phyloP scores from a whole-genome alignment of 2,797 vertebrate genomes.

The Trachurus trachurus region DNA sequence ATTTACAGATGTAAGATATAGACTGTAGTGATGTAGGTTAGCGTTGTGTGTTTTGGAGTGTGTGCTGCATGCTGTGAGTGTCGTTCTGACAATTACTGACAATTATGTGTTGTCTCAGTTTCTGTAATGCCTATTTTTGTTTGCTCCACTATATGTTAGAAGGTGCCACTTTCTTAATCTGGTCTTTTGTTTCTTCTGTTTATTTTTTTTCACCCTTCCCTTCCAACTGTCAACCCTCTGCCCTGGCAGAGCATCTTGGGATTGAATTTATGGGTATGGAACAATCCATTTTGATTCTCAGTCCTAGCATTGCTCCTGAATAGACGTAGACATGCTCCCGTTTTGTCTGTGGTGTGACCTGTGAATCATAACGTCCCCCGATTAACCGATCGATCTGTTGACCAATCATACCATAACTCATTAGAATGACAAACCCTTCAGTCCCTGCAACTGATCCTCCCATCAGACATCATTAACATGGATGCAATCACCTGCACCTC shows the following conservation, averaged over 20 bases:
- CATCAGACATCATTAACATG: slow-evolving; percentile 79
- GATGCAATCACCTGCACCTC: slow-evolving; percentile 77
- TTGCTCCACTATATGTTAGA: slow-evolving; percentile 81
- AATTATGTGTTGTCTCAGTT: slow-evolving; percentile 67
- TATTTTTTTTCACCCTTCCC: slow-evolving; percentile 58
- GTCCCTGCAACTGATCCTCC: slow-evolving; percentile 67
- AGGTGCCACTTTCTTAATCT: slow-evolving; percentile 90
- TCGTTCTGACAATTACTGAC: slow-evolving; percentile 57
- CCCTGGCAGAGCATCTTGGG: slow-evolving; percentile 99
- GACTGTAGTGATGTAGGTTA: not conserved
- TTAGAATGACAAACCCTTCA: slow-evolving; percentile 55
- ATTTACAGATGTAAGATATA: no score
- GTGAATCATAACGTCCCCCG: slow-evolving; percentile 78
- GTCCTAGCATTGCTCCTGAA: slow-evolving; percentile 81
- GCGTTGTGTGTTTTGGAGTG: slow-evolving; percentile 49
- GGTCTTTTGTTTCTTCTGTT: slow-evolving; percentile 77
- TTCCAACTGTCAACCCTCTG: slow-evolving; percentile 89
- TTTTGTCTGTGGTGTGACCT: slow-evolving; percentile 84
- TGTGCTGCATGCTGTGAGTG: slow-evolving; percentile 76
- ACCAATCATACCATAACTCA: slow-evolving; percentile 66
- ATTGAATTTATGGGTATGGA: slow-evolving; percentile 99
- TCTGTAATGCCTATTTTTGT: slow-evolving; percentile 63
- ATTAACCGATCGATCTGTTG: slow-evolving; percentile 80
- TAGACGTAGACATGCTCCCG: slow-evolving; percentile 80
- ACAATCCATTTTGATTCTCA: slow-evolving; percentile 90